Conservation (phyloP, 2,888 invertebrate genomes). For the Synergus itoensis region DNA sequence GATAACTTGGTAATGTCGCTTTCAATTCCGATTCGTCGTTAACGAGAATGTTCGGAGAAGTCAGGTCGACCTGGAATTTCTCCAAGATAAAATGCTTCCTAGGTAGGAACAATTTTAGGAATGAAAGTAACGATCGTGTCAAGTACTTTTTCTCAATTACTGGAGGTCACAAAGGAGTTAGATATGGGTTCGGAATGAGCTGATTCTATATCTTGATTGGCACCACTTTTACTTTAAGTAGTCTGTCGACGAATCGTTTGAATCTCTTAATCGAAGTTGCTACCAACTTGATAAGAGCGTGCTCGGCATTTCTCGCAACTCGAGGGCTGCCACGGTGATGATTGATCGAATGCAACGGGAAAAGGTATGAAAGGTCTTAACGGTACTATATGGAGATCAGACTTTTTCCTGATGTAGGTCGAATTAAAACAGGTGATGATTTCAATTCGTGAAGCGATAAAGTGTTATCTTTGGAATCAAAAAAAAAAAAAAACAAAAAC, state of each 20-base stretch:
- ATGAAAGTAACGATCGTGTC: neutral
- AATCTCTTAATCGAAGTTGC: conserved; percentile 14
- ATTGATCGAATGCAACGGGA: conserved; percentile 41
- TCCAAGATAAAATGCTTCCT: conserved; percentile 11
- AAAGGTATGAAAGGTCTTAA: conserved; percentile 32
- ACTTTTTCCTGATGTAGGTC: conserved; percentile 34
- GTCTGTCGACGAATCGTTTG: conserved; percentile 23
- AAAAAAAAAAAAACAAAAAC: too few relatives aligned
- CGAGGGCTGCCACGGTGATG: conserved; percentile 22
- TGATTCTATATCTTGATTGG: conserved; percentile 1
- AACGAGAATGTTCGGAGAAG: conserved; percentile 5
- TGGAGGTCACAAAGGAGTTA: neutral
- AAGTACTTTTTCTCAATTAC: neutral
- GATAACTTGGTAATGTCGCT: conserved; percentile 33
- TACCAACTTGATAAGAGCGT: conserved; percentile 23
- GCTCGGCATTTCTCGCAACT: conserved; percentile 12
- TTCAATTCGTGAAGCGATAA: neutral
- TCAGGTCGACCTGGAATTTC: conserved; percentile 15
- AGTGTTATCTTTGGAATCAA: neutral
- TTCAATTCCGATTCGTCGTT: conserved; percentile 29
- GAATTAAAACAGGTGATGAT: conserved; percentile 24
- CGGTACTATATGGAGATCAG: conserved; percentile 26
- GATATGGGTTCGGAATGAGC: neutral
- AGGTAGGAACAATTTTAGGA: neutral
- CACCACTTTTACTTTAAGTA: neutral